Evolutionary conservation across 2,113 vertebrate species (phyloP).

Genomic region (Cromileptes altivelis): DNA sequence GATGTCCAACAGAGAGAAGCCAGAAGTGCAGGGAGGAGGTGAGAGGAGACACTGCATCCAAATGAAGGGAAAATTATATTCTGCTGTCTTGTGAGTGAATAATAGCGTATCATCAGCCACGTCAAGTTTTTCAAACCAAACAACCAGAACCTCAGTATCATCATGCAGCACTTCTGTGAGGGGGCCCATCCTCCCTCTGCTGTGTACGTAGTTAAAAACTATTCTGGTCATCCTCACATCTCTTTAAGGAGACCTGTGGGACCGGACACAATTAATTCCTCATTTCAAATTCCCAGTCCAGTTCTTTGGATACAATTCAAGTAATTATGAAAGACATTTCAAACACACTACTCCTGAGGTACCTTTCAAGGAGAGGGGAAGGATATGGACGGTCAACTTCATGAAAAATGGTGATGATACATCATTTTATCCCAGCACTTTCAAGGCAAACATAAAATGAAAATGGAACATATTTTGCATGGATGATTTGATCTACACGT

Average conservation of each 20-base stretch:
- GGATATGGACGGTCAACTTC: background rate
- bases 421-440: slow-evolving; percentile 3
- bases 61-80: slow-evolving; percentile 61
- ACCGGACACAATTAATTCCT: slow-evolving; percentile 50
- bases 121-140: slow-evolving; percentile 34
- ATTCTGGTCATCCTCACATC: slow-evolving; percentile 24
- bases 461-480: background rate
- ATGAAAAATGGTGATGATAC: slow-evolving; percentile 3
- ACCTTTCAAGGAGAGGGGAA: slow-evolving; percentile 21
- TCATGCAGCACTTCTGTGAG: background rate
- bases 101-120: slow-evolving; percentile 28
- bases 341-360: slow-evolving; percentile 9
- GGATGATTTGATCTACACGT: background rate
- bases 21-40: slow-evolving; percentile 21
- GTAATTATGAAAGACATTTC: slow-evolving; percentile 35
- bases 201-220: slow-evolving; percentile 30
- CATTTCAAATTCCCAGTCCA: slow-evolving; percentile 31
- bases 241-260: slow-evolving; percentile 45
- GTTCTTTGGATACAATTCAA: slow-evolving; percentile 41
- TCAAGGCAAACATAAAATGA: background rate
- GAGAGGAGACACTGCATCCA: slow-evolving; percentile 34
- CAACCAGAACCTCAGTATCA: slow-evolving; percentile 23
- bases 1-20: slow-evolving; percentile 51
- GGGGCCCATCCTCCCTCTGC: slow-evolving; percentile 20
- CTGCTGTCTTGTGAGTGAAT: slow-evolving; percentile 50